Base-by-base conservation (phyloP, 2,113 vertebrate genomes). In the Rhinichthys klamathensis region DNA sequence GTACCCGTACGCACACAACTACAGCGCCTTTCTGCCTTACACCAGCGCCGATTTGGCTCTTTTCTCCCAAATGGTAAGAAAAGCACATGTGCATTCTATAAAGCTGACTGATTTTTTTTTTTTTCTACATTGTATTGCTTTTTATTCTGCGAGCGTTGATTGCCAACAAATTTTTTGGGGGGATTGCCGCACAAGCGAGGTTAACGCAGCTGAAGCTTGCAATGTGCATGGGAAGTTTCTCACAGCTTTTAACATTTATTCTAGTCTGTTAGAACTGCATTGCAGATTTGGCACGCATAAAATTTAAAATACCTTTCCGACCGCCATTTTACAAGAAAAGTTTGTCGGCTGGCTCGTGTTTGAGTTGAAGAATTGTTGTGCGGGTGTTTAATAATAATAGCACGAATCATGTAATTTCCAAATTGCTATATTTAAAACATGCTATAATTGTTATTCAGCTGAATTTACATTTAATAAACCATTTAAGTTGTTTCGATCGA, bases 1-100 rank as follows among this genome's bases (percentile, higher is more conserved):
- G 97, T 99, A 98, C 67, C 97, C 97, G 56, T 99, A 98, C 92
- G 95, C 94, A 85, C 92, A 97, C 93, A 96, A 95, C 95, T 99
- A 99, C 95, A 97, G 97, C 95, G 97, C 97, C 80, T 98, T 99
- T 92, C 92, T 99, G 89, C 97, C 97, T 67, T 99, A 99, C 93
- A 97, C 96, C 93, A 96, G 95, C 90, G 95, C 97, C 41, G 97
- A 99, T 88, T 92, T 99, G 93, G 96, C 96, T 93, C 96, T 99
- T 89, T 99, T 98, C 94, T 97, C 97, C 35, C 97, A 98, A 92
- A 97, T 99, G 97, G 97, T 99, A 95, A 98, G 97, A 65, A 35
- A 35, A 35, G 5, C 32, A 54, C 6, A 30, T 44, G 6, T 65
- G 10, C n/a, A 54, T 72, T 56, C 8, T 10, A 0, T 8, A 49